Percentiles rank a stretch among this genome's conserved stretches.
Evolutionary conservation across 2,113 vertebrate genomes (phyloP).

Genomic region (Eptatretus burgeri): DNA sequence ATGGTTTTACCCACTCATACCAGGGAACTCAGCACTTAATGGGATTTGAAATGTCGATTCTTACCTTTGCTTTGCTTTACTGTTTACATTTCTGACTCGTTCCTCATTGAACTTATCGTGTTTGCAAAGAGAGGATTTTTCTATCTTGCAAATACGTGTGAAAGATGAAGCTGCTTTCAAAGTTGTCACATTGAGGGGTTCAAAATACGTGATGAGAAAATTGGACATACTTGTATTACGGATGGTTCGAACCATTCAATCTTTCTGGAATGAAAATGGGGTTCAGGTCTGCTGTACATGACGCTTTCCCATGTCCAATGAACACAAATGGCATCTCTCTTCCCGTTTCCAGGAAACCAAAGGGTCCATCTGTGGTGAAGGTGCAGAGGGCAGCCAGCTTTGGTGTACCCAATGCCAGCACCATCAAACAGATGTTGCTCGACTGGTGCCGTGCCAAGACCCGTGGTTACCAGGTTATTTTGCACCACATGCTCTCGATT

Average conservation of each 20-base stretch:
- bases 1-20: too few relatives aligned
- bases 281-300: not conserved
- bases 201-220: not conserved
- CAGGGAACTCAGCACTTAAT: too few relatives aligned
- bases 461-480: conserved; percentile 47
- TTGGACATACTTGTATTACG: not conserved
- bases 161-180: not conserved
- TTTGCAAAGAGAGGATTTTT: too few relatives aligned
- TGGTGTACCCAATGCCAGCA: conserved; percentile 72
- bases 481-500: too few relatives aligned
- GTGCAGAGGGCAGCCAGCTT: conserved; percentile 68
- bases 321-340: not conserved
- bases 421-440: conserved; percentile 95
- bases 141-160: too few relatives aligned
- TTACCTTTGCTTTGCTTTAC: too few relatives aligned
- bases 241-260: not conserved
- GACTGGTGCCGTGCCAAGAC: conserved; percentile 96
- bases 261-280: not conserved
- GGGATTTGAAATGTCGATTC: too few relatives aligned
- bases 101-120: too few relatives aligned
- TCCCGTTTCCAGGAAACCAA: conserved; percentile 22
- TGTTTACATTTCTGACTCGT: too few relatives aligned
- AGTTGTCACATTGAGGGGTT: not conserved
- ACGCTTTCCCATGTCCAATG: too few relatives aligned
- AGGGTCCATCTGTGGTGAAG: conserved; percentile 23